These are phyloP conservation scores for Hydriomena furcata DNA, from an alignment of 2,888 invertebrate species.

Conservation along the genomic window DNA sequence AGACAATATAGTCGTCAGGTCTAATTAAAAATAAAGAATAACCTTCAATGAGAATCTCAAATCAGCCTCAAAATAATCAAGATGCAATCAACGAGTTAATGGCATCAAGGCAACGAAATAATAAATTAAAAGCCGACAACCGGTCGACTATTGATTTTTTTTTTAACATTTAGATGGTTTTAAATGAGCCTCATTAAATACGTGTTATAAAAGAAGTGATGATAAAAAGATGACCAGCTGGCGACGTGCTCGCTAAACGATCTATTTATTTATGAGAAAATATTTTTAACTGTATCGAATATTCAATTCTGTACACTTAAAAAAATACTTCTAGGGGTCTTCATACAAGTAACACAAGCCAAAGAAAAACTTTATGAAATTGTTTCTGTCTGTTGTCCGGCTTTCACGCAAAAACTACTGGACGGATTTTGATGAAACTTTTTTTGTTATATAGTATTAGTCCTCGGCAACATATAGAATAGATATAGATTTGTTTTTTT, in stretches of 20 bases:
- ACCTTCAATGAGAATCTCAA: not conserved
- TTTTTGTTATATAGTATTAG: no score
- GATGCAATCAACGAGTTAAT: conserved; percentile 48
- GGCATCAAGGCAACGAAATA: conserved; percentile 28
- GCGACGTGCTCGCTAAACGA: not conserved
- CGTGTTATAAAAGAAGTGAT: conserved; percentile 22
- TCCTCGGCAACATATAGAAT: no score
- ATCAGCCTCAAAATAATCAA: conserved; percentile 25
- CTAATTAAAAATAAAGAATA: not conserved
- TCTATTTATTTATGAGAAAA: conserved; percentile 5
- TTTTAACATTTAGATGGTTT: conserved; percentile 12
- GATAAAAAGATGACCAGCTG: conserved; percentile 12
- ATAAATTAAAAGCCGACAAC: conserved; percentile 26
- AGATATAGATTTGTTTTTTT: no score
- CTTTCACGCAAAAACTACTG: no score
- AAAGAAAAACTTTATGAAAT: no score
- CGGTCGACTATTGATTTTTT: conserved; percentile 19
- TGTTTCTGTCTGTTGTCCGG: no score
- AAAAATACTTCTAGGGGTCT: no score
- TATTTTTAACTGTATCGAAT: not conserved
- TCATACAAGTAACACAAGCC: no score
- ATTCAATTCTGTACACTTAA: no score
- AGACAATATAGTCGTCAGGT: no score
- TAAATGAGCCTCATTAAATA: conserved; percentile 18
- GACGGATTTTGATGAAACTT: no score